Percentiles rank a stretch among this genome's conserved stretches.
These are phyloP conservation scores for Herpailurus yagouaroundi DNA, from an alignment of 2,113 vertebrate species.

Conservation along the genomic window DNA sequence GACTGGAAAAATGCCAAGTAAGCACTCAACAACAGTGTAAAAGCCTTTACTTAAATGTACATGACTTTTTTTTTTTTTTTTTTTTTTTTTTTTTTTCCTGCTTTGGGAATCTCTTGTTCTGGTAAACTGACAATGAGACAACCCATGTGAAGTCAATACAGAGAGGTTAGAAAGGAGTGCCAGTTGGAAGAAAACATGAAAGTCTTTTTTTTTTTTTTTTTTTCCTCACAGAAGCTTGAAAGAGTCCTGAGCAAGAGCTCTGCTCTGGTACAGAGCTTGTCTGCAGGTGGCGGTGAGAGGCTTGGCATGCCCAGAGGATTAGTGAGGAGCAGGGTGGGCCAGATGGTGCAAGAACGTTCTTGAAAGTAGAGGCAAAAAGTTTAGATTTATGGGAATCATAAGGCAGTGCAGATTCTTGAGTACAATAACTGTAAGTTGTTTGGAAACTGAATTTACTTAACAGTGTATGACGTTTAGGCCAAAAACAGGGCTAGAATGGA, in stretches of 20 bases:
- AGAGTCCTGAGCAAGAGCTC: neutral
- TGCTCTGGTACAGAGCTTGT: neutral
- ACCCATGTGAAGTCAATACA: neutral
- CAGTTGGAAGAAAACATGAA: neutral
- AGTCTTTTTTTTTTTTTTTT: no score
- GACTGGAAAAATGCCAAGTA: slow-evolving; percentile 93
- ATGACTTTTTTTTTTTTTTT: neutral
- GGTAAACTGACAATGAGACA: neutral
- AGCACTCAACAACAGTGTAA: slow-evolving; percentile 68
- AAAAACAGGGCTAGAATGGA: neutral
- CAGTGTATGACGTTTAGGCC: neutral
- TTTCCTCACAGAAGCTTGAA: neutral
- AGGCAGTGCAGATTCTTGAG: neutral
- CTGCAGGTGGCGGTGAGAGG: neutral
- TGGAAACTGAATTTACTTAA: neutral
- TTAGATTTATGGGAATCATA: neutral
- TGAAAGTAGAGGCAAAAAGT: neutral
- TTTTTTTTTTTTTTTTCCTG: neutral
- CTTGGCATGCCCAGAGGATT: neutral
- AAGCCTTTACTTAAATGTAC: slow-evolving; percentile 34
- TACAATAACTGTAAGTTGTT: neutral
- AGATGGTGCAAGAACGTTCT: neutral
- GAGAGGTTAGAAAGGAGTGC: neutral
- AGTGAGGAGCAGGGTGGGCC: neutral
- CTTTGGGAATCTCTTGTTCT: slow-evolving; percentile 48